Conservation (phyloP, 2,113 vertebrate genomes). For the Catagonus wagneri region DNA sequence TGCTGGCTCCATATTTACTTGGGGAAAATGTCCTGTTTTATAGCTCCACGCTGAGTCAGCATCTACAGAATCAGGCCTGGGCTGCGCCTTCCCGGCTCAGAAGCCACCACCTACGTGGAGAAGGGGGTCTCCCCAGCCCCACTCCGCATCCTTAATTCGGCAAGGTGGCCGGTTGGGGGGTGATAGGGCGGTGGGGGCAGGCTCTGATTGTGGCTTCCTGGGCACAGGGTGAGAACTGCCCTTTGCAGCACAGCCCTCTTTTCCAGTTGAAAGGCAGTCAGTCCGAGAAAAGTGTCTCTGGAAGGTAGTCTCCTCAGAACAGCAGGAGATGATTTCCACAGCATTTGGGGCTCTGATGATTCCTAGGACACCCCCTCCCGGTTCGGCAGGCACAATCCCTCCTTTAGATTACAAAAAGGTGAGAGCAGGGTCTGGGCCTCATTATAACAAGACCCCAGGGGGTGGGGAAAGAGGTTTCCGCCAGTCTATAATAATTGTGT, state of each 20-base stretch:
- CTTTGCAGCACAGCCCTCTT: slow-evolving; percentile 22
- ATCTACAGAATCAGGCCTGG: background rate
- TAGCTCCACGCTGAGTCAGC: background rate
- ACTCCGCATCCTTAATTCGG: background rate
- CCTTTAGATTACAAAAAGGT: slow-evolving; percentile 78
- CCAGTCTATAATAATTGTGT: slow-evolving; percentile 61
- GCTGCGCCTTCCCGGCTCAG: background rate
- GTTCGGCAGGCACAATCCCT: slow-evolving; percentile 76
- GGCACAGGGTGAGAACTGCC: background rate
- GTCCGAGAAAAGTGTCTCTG: slow-evolving; percentile 55
- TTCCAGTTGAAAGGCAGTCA: slow-evolving; percentile 47
- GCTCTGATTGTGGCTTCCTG: background rate
- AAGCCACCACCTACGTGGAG: accelerated
- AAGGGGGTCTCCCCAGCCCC: background rate
- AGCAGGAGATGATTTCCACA: slow-evolving; percentile 65
- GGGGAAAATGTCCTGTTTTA: slow-evolving; percentile 22
- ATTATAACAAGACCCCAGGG: slow-evolving; percentile 81
- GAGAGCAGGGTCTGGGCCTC: slow-evolving; percentile 74
- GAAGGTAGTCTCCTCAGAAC: slow-evolving; percentile 35
- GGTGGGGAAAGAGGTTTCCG: slow-evolving; percentile 66
- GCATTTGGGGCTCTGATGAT: slow-evolving; percentile 73
- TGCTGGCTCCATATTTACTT: background rate
- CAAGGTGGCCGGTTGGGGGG: background rate
- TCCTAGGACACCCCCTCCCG: slow-evolving; percentile 75
- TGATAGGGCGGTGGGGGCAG: accelerated